Percentiles rank a stretch among this genome's conserved stretches.
Conservation (phyloP, 2,888 invertebrate species). For the Masnerella sp. region DNA sequence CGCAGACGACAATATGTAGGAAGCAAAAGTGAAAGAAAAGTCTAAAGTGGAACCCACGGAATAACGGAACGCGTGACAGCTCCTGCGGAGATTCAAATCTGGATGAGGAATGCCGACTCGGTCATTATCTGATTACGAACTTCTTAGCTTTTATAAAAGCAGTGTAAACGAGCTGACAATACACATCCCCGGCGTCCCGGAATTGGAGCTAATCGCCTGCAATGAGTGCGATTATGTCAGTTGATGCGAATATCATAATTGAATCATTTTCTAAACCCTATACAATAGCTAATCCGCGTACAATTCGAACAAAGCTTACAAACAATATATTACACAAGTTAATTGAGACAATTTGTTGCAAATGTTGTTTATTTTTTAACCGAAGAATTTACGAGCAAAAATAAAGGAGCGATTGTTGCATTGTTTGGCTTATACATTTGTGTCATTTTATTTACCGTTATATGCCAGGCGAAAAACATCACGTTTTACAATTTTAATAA, state of each 20-base stretch:
- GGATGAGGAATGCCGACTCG: conserved; percentile 62
- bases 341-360: too few species aligned
- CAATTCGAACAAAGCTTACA: too few species aligned
- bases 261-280: too few species aligned
- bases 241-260: conserved; percentile 19
- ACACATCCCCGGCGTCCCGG: conserved; percentile 23
- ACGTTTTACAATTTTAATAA: too few species aligned
- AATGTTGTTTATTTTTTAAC: too few species aligned
- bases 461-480: too few species aligned
- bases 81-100: conserved; percentile 65
- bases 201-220: conserved; percentile 40
- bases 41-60: conserved; percentile 58
- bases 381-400: too few species aligned
- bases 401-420: too few species aligned
- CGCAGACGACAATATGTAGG: conserved; percentile 52
- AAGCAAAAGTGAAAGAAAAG: conserved; percentile 59
- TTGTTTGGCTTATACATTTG: too few species aligned
- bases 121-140: conserved; percentile 63
- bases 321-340: too few species aligned
- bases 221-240: conserved; percentile 37
- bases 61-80: conserved; percentile 64
- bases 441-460: too few species aligned
- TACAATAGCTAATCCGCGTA: too few species aligned
- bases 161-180: conserved; percentile 63
- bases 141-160: conserved; percentile 58